Percentiles rank a stretch among this genome's conserved stretches.
These are phyloP conservation scores for Drosophila pruinosa DNA, from an alignment of 1,140 invertebrate genomes.

Conservation along the genomic window DNA sequence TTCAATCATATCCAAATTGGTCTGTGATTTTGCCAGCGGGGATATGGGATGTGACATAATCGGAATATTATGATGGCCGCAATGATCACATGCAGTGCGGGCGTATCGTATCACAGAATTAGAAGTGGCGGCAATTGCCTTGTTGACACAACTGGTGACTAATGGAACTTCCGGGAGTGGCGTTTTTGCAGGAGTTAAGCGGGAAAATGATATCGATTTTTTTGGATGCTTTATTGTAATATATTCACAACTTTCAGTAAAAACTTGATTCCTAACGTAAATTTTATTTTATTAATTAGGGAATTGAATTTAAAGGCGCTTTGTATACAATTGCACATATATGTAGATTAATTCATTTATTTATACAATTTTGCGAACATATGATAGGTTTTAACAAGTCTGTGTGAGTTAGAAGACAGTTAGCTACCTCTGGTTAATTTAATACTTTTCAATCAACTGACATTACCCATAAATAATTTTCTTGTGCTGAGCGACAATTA, in stretches of 20 bases:
- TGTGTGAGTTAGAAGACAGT: background rate
- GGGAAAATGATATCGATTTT: slow-evolving; percentile 69
- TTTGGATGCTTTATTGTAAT: slow-evolving; percentile 63
- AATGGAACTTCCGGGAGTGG: slow-evolving; percentile 19
- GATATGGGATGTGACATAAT: slow-evolving; percentile 78
- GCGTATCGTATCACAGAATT: slow-evolving; percentile 66
- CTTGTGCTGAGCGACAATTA: slow-evolving; percentile 21
- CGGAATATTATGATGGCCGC: slow-evolving; percentile 72
- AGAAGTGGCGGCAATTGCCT: slow-evolving; percentile 31
- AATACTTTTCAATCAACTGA: slow-evolving; percentile 50
- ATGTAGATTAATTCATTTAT: background rate
- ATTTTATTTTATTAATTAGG: background rate
- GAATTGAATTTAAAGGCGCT: background rate
- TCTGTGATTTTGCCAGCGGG: slow-evolving; percentile 75
- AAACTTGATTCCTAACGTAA: slow-evolving; percentile 41
- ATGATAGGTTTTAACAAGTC: background rate
- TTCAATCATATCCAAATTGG: slow-evolving; percentile 70
- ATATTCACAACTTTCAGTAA: slow-evolving; percentile 62
- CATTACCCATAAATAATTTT: background rate
- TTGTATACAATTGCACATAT: slow-evolving; percentile 8
- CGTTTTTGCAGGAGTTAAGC: slow-evolving; percentile 30
- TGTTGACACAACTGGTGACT: slow-evolving; percentile 3
- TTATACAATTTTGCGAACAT: background rate
- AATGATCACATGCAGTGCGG: slow-evolving; percentile 72
- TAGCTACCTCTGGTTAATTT: slow-evolving; percentile 24